Base-by-base conservation (phyloP, 2,888 invertebrate genomes). In the Eilema sororculum region DNA sequence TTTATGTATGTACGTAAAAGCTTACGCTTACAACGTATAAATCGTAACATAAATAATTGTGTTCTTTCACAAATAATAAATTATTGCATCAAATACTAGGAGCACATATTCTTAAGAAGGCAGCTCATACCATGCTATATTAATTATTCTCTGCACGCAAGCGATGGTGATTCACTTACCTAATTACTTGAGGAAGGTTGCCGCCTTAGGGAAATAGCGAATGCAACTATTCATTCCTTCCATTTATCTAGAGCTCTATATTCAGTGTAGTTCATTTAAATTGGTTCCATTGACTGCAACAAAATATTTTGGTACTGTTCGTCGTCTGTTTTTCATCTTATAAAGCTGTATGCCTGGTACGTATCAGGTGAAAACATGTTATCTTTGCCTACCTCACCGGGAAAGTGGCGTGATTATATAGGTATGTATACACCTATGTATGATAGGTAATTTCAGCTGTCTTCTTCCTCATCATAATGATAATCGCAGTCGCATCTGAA, bases 61-160 rank as follows among this genome's bases (percentile, higher is more conserved):
- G 4, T 33, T 33, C 9, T 25, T 28, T 13, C 13, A 28, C 16
- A 59, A 28, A 28, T 25, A 13, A 37, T 33, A 6, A 4, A 22
- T 63, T 73, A 75, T 69, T 70, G 62, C 76, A 78, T 73, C 72
- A 66, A 13, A 69, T 82, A 80, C 80, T 73, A 80, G 82, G 76
- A 41, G 30, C 0, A 8, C 81, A 82, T 68, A 78, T 69, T 67
- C 13, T 37, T 10, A 62, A 68, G 61, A 74, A 67, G 61, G 46
- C 69, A 67, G 65, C 66, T 78, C 64, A 64, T 56, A 64, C 28
- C 37, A 37, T 67, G 68, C 62, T 69, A 20, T 28, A 28, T n/a
- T n/a, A n/a, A n/a, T n/a, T 52, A 25, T 41, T 28, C 30, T 56
- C 59, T 58, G 57, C 28, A 24, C 63, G 64, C 57, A 71, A 72